phyloP scores from a whole-genome alignment of 2,797 vertebrate genomes.

The Scleropages formosus region DNA sequence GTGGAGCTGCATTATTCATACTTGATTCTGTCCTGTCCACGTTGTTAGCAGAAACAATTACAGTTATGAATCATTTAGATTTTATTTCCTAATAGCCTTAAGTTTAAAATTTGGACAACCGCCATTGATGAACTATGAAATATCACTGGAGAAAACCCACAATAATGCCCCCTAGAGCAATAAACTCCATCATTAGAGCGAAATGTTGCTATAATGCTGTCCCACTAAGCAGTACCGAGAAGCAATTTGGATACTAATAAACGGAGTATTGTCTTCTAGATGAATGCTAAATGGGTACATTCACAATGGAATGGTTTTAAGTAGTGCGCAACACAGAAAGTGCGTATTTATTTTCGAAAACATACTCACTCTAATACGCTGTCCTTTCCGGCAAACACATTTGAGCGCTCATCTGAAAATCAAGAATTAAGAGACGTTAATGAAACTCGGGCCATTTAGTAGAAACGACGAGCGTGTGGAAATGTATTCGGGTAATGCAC shows the following conservation, averaged over 20 bases:
- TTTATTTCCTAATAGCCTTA: background rate
- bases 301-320: conserved; percentile 7
- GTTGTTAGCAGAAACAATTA: background rate
- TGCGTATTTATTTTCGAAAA: background rate
- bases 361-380: background rate
- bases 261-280: conserved; percentile 4
- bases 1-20: background rate
- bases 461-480: background rate
- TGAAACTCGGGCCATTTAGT: background rate
- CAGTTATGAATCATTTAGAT: background rate
- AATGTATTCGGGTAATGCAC: conserved; percentile 5
- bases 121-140: background rate
- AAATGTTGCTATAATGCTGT: conserved; percentile 7
- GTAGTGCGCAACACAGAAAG: background rate
- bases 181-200: background rate
- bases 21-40: background rate
- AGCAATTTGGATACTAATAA: background rate
- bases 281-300: background rate
- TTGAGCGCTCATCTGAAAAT: background rate
- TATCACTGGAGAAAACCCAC: background rate
- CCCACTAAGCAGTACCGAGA: conserved; percentile 1
- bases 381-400: background rate
- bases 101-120: background rate
- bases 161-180: background rate
- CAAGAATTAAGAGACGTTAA: background rate